Evolutionary conservation across 2,797 vertebrate species (phyloP), one percentile per base, ranked within the genome.

Genomic region (Columba guinea): DNA sequence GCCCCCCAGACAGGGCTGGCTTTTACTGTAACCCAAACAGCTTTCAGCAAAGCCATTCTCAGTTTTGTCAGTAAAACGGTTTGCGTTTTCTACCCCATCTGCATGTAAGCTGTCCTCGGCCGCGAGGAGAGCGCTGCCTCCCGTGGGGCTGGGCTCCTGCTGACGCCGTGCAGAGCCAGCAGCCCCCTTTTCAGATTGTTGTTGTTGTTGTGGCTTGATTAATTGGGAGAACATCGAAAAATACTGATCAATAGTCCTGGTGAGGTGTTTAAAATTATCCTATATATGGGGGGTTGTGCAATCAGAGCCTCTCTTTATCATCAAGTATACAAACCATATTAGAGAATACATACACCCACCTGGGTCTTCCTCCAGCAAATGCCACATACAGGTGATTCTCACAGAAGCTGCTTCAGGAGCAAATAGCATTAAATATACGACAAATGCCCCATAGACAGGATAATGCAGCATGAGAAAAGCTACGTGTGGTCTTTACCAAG

Each of bases 281-380:
- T 34, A 6, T 6, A 11, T 4, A 3, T 19, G 23, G 12, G 30
- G 51, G 34, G 28, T 41, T 4, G 5, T 12, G 5, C 63, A 16
- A 22, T 79, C 28, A 34, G 26, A 44, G 32, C 34, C 12, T 74
- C n/a, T 17, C 48, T 88, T 73, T 44, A 19, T 56, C 63, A n/a
- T 58, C 26, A 73, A 1, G 63, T 59, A 46, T 3, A 69, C n/a
- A 65, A 87, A 65, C 21, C 0, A 0, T 6, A 8, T 65, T 9
- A 59, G 16, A 73, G 12, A 21, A 34, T 8, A 18, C 0, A 0
- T 27, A 28, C 8, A 1, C 20, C 39, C 0, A 0, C 58, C 76
- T 21, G 13, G 4, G 32, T 18, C 28, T 63, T 87, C 53, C 68
- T 71, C 34, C 46, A 41, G 65, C 6, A 68, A 77, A 74, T 11